Evolutionary conservation across 2,797 vertebrate genomes (phyloP).

Genomic region (Harpagifer antarcticus): DNA sequence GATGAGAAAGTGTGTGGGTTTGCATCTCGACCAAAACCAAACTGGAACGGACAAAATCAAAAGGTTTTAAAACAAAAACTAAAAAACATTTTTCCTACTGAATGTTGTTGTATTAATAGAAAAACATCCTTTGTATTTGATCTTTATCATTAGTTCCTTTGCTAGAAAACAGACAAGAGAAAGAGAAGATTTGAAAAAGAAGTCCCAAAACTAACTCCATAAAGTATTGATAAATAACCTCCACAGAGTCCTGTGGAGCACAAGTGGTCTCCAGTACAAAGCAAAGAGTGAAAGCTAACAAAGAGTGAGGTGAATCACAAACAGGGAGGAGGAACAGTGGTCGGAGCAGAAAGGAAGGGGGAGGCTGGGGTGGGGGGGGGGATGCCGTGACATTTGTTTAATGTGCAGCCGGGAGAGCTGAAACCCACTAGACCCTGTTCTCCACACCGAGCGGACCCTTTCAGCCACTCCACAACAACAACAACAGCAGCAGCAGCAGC

Average conservation of each 20-base stretch:
- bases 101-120: constrained; percentile 29
- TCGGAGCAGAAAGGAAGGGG: constrained; percentile 15
- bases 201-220: constrained; percentile 16
- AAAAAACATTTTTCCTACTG: constrained; percentile 29
- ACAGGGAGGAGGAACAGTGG: constrained; percentile 21
- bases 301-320: constrained; percentile 35
- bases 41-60: constrained; percentile 17
- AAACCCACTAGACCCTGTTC: constrained; percentile 55
- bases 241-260: constrained; percentile 48
- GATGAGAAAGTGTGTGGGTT: constrained; percentile 51
- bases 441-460: constrained; percentile 52
- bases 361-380: constrained; percentile 24
- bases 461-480: constrained; percentile 51
- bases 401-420: constrained; percentile 54
- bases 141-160: constrained; percentile 37
- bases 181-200: constrained; percentile 41
- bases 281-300: constrained; percentile 44
- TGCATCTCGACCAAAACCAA: constrained; percentile 26
- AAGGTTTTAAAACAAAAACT: constrained; percentile 35
- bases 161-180: constrained; percentile 3
- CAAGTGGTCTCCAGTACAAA: constrained; percentile 57
- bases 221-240: constrained; percentile 66
- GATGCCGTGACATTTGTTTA: constrained; percentile 65
- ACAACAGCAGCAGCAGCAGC: constrained; percentile 53
- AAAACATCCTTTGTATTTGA: constrained; percentile 41